Percentiles rank a stretch among this genome's conserved stretches.
Conservation (phyloP, 2,888 invertebrate species). For the Dynastes tityus region DNA sequence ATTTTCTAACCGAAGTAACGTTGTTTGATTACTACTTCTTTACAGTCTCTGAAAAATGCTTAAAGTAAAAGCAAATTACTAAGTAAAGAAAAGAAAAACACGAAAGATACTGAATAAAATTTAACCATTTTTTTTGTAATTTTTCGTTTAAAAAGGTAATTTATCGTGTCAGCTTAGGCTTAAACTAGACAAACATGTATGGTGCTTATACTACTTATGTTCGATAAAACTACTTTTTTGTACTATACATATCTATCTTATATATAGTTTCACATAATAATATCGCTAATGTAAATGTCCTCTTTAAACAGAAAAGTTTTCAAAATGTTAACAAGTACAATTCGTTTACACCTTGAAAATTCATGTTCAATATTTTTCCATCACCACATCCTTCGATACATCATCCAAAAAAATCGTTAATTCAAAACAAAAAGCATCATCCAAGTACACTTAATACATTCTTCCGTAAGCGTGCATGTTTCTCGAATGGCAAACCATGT, state of each 20-base stretch:
- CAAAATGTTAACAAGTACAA: conserved; percentile 48
- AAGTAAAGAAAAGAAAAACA: neutral
- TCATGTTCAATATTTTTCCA: neutral
- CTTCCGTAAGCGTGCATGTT: conserved; percentile 55
- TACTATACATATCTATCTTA: neutral
- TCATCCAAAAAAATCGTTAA: neutral
- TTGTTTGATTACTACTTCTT: neutral
- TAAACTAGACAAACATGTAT: too few relatives aligned
- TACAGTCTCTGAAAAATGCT: conserved; percentile 1
- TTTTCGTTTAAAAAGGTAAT: too few relatives aligned
- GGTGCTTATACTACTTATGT: too few relatives aligned
- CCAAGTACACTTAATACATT: conserved; percentile 52
- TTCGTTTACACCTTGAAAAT: conserved; percentile 48
- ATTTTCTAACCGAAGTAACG: too few relatives aligned
- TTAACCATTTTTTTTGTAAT: too few relatives aligned
- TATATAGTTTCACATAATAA: neutral
- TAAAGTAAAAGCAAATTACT: neutral
- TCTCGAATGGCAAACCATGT: conserved; percentile 70
- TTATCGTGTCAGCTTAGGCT: too few relatives aligned
- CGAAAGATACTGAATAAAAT: neutral
- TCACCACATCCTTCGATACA: neutral
- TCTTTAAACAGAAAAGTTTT: conserved; percentile 2
- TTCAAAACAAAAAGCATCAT: neutral
- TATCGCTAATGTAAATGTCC: neutral
- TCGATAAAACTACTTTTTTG: neutral